These are phyloP conservation scores for Oxyura jamaicensis DNA, from an alignment of 2,113 vertebrate species.

Conservation along the genomic window DNA sequence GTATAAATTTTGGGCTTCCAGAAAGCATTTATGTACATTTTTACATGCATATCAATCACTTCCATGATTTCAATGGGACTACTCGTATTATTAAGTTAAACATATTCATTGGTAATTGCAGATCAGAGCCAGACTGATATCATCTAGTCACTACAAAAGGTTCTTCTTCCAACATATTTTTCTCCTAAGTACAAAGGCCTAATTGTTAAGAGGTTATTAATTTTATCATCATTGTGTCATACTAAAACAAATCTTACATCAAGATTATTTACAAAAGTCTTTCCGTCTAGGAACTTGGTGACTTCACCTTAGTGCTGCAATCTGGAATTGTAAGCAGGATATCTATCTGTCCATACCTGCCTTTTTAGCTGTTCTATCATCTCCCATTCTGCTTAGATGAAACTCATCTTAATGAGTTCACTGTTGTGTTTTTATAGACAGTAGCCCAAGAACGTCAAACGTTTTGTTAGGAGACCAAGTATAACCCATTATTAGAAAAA, in stretches of 20 bases:
- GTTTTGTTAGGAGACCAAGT: not conserved
- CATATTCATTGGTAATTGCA: not conserved
- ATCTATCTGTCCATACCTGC: not conserved
- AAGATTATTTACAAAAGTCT: not conserved
- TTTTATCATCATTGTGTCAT: not conserved
- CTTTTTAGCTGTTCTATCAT: not conserved
- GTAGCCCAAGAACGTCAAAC: not conserved
- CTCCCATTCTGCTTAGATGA: not conserved
- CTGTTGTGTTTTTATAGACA: rapidly evolving
- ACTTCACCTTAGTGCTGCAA: not conserved
- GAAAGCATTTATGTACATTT: not conserved
- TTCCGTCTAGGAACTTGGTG: not conserved
- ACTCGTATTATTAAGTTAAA: not conserved
- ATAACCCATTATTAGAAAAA: not conserved
- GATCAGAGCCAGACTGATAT: not conserved
- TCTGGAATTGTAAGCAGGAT: not conserved
- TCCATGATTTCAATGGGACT: not conserved
- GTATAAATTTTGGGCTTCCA: not conserved
- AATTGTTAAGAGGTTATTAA: not conserved
- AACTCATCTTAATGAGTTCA: not conserved
- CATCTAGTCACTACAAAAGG: not conserved
- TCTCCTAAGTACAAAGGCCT: not conserved
- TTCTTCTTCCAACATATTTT: not conserved
- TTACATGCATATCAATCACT: not conserved
- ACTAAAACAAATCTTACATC: not conserved